phyloP scores from a whole-genome alignment of 2,888 invertebrate species.

The Agrochola macilenta region DNA sequence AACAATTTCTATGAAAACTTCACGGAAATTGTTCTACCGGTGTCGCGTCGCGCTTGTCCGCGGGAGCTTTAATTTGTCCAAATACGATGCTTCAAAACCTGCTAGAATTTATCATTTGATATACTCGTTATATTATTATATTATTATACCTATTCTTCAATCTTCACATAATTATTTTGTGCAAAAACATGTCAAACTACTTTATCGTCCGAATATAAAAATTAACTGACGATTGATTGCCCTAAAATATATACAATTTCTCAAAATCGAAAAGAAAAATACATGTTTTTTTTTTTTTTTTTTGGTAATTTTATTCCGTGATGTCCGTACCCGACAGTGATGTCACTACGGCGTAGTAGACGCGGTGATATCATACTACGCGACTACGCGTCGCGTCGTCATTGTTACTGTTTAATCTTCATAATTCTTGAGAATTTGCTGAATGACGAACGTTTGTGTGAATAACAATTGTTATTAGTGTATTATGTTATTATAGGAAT shows the following conservation, averaged over 20 bases:
- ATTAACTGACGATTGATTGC: neutral
- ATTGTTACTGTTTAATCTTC: constrained; percentile 1
- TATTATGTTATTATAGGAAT: no score
- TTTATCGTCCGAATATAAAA: neutral
- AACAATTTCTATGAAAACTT: no score
- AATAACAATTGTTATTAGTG: no score
- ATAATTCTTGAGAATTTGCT: constrained; percentile 3
- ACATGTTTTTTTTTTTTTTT: no score
- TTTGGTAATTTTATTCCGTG: neutral
- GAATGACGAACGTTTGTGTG: constrained; percentile 10
- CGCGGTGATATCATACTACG: no score
- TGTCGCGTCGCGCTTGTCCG: no score
- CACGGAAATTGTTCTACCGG: no score
- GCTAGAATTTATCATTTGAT: neutral
- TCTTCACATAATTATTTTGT: neutral
- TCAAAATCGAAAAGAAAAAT: neutral
- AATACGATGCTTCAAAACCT: neutral
- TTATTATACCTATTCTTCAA: neutral
- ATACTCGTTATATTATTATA: no score
- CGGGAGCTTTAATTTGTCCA: neutral
- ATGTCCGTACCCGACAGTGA: no score
- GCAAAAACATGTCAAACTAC: neutral
- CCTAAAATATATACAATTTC: neutral
- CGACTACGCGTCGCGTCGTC: neutral
- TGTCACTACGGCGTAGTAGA: no score